Evolutionary conservation across 1,140 invertebrate species (phyloP).

Genomic region (Lordiphosa stackelbergi): DNA sequence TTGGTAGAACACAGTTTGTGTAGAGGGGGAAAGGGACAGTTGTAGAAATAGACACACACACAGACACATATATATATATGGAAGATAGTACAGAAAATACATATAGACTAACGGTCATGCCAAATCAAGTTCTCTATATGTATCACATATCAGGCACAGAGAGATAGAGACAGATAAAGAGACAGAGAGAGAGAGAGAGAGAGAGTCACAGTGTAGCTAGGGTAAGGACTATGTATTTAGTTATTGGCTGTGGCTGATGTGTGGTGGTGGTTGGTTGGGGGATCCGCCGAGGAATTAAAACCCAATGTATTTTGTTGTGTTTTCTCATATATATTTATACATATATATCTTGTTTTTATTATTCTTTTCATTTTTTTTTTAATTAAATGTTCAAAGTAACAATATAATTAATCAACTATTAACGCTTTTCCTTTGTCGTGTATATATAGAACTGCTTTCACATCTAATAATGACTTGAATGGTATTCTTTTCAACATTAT

Average conservation of each 20-base stretch:
- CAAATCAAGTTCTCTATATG: slow-evolving; percentile 65
- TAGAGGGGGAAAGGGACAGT: slow-evolving; percentile 6
- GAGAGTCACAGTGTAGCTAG: slow-evolving; percentile 34
- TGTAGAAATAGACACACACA: slow-evolving; percentile 22
- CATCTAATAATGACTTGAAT: slow-evolving; percentile 73
- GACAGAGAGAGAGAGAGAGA: slow-evolving; percentile 11
- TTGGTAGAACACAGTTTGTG: background rate
- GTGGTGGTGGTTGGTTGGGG: slow-evolving; percentile 8
- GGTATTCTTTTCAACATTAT: slow-evolving; percentile 68
- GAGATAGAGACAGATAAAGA: slow-evolving; percentile 14
- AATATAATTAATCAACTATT: slow-evolving; percentile 75
- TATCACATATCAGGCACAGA: slow-evolving; percentile 51
- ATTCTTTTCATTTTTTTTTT: slow-evolving; percentile 47
- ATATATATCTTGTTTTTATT: slow-evolving; percentile 70
- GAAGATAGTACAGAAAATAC: slow-evolving; percentile 46
- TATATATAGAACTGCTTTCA: slow-evolving; percentile 71
- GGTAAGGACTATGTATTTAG: slow-evolving; percentile 25
- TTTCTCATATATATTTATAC: slow-evolving; percentile 68
- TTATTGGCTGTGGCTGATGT: slow-evolving; percentile 11
- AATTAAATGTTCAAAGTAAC: slow-evolving; percentile 73
- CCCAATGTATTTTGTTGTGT: slow-evolving; percentile 67
- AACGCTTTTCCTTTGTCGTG: slow-evolving; percentile 60
- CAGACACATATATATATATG: slow-evolving; percentile 43
- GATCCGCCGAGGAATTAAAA: slow-evolving; percentile 49
- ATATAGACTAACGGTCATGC: slow-evolving; percentile 70